Evolutionary conservation across 2,797 vertebrate species (phyloP), one percentile per base, ranked within the genome.

Genomic region (Harpagifer antarcticus): DNA sequence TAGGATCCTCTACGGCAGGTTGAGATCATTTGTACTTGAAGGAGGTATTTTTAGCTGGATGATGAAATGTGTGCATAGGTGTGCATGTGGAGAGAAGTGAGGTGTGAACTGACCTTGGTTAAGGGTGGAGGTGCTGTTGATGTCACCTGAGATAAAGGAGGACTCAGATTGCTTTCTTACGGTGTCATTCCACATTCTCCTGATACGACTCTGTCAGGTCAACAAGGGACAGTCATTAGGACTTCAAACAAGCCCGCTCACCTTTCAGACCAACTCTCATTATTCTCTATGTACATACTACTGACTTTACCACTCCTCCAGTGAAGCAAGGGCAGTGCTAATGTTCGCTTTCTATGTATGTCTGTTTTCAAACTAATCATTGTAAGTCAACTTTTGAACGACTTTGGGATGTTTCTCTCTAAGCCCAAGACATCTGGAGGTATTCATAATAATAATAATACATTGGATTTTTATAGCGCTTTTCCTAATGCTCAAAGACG

Each of bases 71-170:
- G 90, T 91, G 90, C 78, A 68, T 86, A 86, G 72, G 83, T 86
- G 86, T 86, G 89, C 72, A 74, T 85, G 89, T 88, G 87, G 62
- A 90, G 88, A 91, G 81, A 83, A 78, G 90, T 86, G 90, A 91
- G 89, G 86, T 89, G 86, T 89, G 75, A 86, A 98, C 97, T 98
- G 96, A 99, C 98, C 98, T 99, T 99, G 98, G 95, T 99, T 99
- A 96, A 99, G 98, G 91, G 98, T 99, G 93, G 98, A 99, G 95
- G 98, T 98, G 95, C 98, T 99, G 97, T 99, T 99, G 96, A 99
- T 99, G 96, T 99, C 98, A 97, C 98, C 98, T 98, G 98, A 99
- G 97, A 99, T 99, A 97, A 99, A 99, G 93, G 98, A 99, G 43
- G 98, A 99, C 96, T 99, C 98, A 56, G 98, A 98, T 86, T 99